Evolutionary conservation across 2,113 vertebrate genomes (phyloP).

Genomic region (Cochlearius cochlearius): DNA sequence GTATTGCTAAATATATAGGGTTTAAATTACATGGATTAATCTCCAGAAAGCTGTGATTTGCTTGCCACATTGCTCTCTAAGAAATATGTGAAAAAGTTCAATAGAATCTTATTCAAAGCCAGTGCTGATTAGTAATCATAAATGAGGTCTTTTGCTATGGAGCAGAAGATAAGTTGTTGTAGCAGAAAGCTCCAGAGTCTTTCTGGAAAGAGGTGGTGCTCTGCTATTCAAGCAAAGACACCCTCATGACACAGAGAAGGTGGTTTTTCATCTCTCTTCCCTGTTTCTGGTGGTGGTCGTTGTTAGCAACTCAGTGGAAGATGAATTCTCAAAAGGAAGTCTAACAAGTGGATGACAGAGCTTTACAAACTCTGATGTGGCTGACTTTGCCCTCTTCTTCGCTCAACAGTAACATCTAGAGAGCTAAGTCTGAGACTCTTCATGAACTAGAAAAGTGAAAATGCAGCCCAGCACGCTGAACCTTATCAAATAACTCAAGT

Average conservation of each 20-base stretch:
- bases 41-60: neutral
- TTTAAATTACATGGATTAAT: neutral
- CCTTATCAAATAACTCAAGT: neutral
- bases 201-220: neutral
- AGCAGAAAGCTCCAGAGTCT: neutral
- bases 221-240: neutral
- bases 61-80: neutral
- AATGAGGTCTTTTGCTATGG: neutral
- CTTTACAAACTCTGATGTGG: neutral
- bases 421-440: neutral
- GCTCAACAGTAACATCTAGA: neutral
- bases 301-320: neutral
- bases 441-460: neutral
- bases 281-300: neutral
- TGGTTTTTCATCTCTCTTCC: neutral
- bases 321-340: neutral
- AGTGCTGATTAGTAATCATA: neutral
- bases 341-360: neutral
- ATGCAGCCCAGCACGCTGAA: neutral
- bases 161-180: neutral
- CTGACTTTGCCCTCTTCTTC: neutral
- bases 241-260: neutral
- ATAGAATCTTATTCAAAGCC: neutral
- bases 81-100: neutral
- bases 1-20: neutral